Conservation (phyloP, 1,140 invertebrate species). For the Apolygus lucorum region DNA sequence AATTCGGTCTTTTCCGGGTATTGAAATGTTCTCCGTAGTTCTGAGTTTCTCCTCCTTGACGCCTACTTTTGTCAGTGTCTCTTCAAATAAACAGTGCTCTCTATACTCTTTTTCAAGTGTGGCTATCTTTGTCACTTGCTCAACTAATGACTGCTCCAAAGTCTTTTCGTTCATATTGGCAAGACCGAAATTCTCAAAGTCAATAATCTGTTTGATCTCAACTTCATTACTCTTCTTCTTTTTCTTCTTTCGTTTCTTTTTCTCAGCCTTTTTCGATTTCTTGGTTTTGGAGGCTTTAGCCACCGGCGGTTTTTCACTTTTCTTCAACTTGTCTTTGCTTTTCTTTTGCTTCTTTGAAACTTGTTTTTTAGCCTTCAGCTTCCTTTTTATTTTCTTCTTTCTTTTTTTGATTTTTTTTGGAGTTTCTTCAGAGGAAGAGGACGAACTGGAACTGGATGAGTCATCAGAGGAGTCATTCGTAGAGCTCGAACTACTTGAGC, state of each 20-base stretch:
- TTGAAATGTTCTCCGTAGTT: too few species aligned
- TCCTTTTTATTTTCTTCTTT: constrained; percentile 11
- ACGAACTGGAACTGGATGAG: not conserved
- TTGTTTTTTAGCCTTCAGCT: not conserved
- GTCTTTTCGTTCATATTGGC: not conserved
- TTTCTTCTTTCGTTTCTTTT: constrained; percentile 16
- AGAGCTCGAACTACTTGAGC: constrained; percentile 21
- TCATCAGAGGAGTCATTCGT: constrained; percentile 14
- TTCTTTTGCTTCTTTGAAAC: constrained; percentile 4
- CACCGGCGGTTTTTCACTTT: not conserved
- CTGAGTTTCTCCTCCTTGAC: too few species aligned
- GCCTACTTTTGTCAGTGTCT: too few species aligned
- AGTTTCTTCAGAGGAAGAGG: not conserved
- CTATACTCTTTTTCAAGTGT: not conserved
- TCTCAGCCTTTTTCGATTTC: not conserved
- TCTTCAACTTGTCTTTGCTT: not conserved
- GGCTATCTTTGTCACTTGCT: not conserved
- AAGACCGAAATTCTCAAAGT: not conserved
- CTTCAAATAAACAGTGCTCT: not conserved
- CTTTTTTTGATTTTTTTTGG: constrained; percentile 18
- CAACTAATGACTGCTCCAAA: not conserved
- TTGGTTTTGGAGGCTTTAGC: not conserved
- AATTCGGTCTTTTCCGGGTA: too few species aligned
- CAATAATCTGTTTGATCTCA: too few species aligned
- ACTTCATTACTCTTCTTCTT: not conserved